Evolutionary conservation across 2,797 vertebrate genomes (phyloP).

Genomic region (Acipenser transmontanus): DNA sequence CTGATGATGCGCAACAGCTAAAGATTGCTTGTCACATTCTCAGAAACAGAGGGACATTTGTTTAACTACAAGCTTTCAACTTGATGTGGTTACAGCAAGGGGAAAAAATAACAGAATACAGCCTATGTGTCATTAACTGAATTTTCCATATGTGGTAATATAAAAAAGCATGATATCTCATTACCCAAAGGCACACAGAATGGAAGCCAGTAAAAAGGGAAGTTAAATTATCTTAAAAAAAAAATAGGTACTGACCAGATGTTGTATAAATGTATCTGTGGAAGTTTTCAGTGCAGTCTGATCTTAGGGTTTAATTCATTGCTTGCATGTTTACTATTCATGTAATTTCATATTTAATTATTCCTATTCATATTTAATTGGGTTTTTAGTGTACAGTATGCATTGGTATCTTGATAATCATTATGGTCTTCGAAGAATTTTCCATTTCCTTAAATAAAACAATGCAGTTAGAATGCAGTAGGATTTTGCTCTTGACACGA

Average conservation of each 20-base stretch:
- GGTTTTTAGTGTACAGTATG: too few species aligned
- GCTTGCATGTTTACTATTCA: constrained; percentile 12
- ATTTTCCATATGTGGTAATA: constrained; percentile 72
- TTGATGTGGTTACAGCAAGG: background rate
- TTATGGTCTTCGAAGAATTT: too few species aligned
- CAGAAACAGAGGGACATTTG: background rate
- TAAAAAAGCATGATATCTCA: constrained; percentile 50
- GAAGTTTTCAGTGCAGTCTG: constrained; percentile 21
- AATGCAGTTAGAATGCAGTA: too few species aligned
- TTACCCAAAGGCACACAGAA: constrained; percentile 40
- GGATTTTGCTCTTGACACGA: too few species aligned
- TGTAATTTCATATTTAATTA: too few species aligned
- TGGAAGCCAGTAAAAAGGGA: constrained; percentile 36
- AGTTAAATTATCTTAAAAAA: constrained; percentile 38
- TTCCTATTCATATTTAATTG: too few species aligned
- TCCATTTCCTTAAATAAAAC: too few species aligned
- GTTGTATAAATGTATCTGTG: constrained; percentile 57
- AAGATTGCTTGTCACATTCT: background rate
- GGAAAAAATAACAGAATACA: constrained; percentile 21
- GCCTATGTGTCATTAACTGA: constrained; percentile 45
- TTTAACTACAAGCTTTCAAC: background rate
- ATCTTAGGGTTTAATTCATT: constrained; percentile 10
- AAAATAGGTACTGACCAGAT: constrained; percentile 50
- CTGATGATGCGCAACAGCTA: background rate
- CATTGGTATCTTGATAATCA: too few species aligned